These are phyloP conservation scores for Lepidochrysops patricia DNA, from an alignment of 2,888 invertebrate genomes.

Conservation along the genomic window DNA sequence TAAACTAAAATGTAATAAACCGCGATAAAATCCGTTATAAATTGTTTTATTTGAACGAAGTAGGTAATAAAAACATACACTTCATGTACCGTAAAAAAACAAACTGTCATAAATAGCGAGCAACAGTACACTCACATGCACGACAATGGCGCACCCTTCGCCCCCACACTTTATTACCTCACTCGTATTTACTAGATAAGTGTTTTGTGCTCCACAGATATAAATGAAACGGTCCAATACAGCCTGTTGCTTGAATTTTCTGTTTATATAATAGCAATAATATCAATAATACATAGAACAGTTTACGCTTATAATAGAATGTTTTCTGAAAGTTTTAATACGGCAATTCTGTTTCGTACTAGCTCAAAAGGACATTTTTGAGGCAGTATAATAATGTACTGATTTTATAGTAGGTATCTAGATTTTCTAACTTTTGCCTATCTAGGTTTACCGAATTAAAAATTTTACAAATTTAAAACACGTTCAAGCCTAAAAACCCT, in stretches of 20 bases:
- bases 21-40: too few relatives aligned
- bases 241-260: background rate
- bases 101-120: background rate
- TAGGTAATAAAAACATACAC: background rate
- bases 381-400: too few relatives aligned
- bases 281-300: too few relatives aligned
- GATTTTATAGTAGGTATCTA: too few relatives aligned
- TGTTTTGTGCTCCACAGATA: background rate
- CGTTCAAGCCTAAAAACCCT: background rate
- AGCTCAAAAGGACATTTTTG: too few relatives aligned
- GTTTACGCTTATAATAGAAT: background rate
- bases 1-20: too few relatives aligned
- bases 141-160: background rate
- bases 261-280: background rate
- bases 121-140: background rate
- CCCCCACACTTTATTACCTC: background rate
- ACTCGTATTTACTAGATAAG: background rate
- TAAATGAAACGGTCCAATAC: background rate
- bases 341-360: too few relatives aligned
- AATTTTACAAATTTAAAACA: background rate
- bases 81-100: background rate
- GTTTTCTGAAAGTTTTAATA: background rate
- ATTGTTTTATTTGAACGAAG: too few relatives aligned
- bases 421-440: background rate
- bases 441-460: constrained; percentile 15